These are phyloP conservation scores for Leptopterna dolabrata DNA, from an alignment of 2,888 invertebrate genomes.

Conservation along the genomic window DNA sequence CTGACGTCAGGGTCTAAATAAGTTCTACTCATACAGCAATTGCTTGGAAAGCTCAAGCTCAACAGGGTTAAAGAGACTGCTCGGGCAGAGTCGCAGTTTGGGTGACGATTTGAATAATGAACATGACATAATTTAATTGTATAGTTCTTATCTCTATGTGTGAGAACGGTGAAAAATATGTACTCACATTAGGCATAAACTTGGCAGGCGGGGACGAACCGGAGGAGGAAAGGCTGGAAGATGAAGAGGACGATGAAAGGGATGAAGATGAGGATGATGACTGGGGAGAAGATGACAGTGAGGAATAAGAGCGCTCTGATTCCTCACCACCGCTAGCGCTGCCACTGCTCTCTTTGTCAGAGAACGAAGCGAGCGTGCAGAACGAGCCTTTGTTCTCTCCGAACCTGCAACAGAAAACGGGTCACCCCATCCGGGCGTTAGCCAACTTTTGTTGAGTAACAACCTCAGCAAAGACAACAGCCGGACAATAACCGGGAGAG, in stretches of 20 bases:
- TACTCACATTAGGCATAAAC: slow-evolving; percentile 29
- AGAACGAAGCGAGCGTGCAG: slow-evolving; percentile 66
- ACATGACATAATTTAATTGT: too few species aligned
- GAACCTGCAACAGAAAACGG: slow-evolving; percentile 64
- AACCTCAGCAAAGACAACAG: background rate
- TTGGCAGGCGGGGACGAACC: slow-evolving; percentile 35
- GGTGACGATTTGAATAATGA: too few species aligned
- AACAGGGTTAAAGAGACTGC: too few species aligned
- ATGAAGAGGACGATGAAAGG: slow-evolving; percentile 45
- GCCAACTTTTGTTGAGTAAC: background rate
- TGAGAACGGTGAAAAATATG: background rate
- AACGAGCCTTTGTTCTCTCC: slow-evolving; percentile 67
- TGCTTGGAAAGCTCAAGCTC: too few species aligned
- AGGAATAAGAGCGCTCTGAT: slow-evolving; percentile 40
- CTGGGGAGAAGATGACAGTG: slow-evolving; percentile 41
- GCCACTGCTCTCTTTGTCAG: slow-evolving; percentile 57
- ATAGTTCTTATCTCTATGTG: too few species aligned
- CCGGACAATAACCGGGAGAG: background rate
- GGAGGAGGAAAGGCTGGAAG: slow-evolving; percentile 34
- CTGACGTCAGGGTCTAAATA: too few species aligned
- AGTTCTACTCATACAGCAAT: too few species aligned
- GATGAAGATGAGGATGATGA: slow-evolving; percentile 49
- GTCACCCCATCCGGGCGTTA: slow-evolving; percentile 1
- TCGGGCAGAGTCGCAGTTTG: too few species aligned
- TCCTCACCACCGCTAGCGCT: slow-evolving; percentile 57